Evolutionary conservation across 2,113 vertebrate species (phyloP).

Genomic region (Odobenus rosmarus): DNA sequence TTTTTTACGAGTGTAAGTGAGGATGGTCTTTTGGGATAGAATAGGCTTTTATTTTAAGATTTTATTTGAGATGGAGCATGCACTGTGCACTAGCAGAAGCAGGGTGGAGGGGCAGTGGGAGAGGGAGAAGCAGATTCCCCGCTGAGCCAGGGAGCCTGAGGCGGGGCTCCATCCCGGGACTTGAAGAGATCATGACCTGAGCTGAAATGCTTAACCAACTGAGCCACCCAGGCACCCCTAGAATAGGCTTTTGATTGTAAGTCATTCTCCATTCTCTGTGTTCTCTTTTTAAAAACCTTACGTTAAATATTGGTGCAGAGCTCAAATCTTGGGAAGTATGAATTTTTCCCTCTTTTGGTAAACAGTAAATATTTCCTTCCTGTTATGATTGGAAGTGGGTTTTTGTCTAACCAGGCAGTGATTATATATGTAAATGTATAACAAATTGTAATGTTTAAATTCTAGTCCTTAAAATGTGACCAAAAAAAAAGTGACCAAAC

Average conservation of each 20-base stretch:
- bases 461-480: slow-evolving; percentile 16
- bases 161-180: neutral
- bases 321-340: neutral
- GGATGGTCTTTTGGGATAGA: neutral
- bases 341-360: neutral
- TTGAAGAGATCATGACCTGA: neutral
- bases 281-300: neutral
- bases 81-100: no score
- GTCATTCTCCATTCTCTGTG: no score
- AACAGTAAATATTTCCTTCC: neutral
- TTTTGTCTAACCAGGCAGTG: neutral
- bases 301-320: neutral
- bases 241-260: slow-evolving; percentile 9
- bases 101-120: neutral
- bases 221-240: neutral
- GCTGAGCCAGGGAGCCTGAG: neutral
- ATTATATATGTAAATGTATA: neutral
- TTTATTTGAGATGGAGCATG: neutral
- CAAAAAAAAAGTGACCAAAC: neutral
- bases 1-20: neutral
- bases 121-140: neutral
- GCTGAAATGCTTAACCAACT: neutral
- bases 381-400: neutral
- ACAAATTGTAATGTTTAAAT: neutral
- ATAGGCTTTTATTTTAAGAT: neutral